phyloP scores from a whole-genome alignment of 1,140 invertebrate species.

The Drosophila elegans region DNA sequence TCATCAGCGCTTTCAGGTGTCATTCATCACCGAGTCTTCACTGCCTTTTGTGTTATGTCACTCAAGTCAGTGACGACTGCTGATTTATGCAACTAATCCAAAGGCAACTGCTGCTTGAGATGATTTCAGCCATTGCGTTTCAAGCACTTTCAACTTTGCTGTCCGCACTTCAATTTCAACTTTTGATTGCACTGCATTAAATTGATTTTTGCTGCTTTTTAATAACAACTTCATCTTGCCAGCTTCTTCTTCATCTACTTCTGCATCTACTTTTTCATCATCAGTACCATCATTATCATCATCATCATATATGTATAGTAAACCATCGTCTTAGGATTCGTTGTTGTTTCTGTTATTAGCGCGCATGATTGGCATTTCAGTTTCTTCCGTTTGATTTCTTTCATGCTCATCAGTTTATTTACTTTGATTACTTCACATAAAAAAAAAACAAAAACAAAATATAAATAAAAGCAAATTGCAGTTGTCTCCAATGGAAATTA shows the following conservation, averaged over 20 bases:
- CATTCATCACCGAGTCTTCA: slow-evolving; percentile 2
- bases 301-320: not conserved
- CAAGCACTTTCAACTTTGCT: slow-evolving; percentile 52
- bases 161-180: slow-evolving; percentile 66
- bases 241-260: slow-evolving; percentile 3
- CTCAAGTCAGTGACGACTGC: slow-evolving; percentile 5
- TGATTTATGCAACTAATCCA: slow-evolving; percentile 51
- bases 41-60: slow-evolving; percentile 30
- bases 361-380: slow-evolving; percentile 80
- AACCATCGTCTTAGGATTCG: slow-evolving; percentile 10
- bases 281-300: slow-evolving; percentile 1
- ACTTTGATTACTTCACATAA: slow-evolving; percentile 73
- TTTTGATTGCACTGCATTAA: slow-evolving; percentile 83
- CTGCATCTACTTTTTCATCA: no score
- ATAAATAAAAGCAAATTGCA: slow-evolving; percentile 15
- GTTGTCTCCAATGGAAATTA: slow-evolving; percentile 50
- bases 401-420: slow-evolving; percentile 65
- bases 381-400: slow-evolving; percentile 37
- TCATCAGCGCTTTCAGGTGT: slow-evolving; percentile 18
- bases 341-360: slow-evolving; percentile 67
- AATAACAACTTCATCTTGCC: slow-evolving; percentile 18
- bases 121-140: slow-evolving; percentile 28
- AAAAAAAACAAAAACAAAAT: slow-evolving; percentile 8
- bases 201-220: slow-evolving; percentile 67
- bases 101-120: slow-evolving; percentile 25